Evolutionary conservation across 2,797 vertebrate genomes (phyloP), one percentile per base, ranked within the genome.

Genomic region (Streptopelia turtur): DNA sequence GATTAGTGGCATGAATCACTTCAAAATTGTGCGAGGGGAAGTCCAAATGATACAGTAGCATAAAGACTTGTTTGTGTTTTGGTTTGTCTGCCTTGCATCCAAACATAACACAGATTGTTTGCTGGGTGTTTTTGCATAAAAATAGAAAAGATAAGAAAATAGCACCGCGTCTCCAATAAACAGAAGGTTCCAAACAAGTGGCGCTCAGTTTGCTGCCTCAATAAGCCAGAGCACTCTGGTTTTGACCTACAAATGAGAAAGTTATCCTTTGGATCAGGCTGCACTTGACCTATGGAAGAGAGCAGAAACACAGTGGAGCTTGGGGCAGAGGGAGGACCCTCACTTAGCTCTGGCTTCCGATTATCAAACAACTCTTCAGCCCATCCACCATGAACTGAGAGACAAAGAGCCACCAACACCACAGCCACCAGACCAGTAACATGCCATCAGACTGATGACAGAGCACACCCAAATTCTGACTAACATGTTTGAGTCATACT

Each of bases 261-360:
- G 9, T 21, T 35, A 56, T 18, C 17, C 24, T 63, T 70, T 59
- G 33, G 30, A 83, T 77, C 13, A 80, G 11, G 6, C 4, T 66
- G 16, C 12, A 31, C 11, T 45, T 59, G 10, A 47, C 17, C 30
- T 18, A 3, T 17, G n/a, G 33, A 68, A 28, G 77, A 74, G 2
- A 6, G 4, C 7, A 14, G 16, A 13, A 4, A 21, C 13, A 47
- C 18, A 57, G 1, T 0, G 4, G 9, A 55, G 28, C 39, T 28
- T 30, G 17, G 18, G 5, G 61, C 81, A 71, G 61, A 71, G 16
- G 24, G 25, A 77, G 43, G 27, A 39, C 2, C 2, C 13, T 20
- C 5, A 5, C 14, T 30, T 13, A 5, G 6, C 30, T 57, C 41
- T 37, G 23, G 8, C 10, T 79, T 79, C 13, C 30, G 18, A 27